Percentiles rank a stretch among this genome's conserved stretches.
Evolutionary conservation across 2,113 vertebrate species (phyloP).

Genomic region (Stictonetta naevosa): DNA sequence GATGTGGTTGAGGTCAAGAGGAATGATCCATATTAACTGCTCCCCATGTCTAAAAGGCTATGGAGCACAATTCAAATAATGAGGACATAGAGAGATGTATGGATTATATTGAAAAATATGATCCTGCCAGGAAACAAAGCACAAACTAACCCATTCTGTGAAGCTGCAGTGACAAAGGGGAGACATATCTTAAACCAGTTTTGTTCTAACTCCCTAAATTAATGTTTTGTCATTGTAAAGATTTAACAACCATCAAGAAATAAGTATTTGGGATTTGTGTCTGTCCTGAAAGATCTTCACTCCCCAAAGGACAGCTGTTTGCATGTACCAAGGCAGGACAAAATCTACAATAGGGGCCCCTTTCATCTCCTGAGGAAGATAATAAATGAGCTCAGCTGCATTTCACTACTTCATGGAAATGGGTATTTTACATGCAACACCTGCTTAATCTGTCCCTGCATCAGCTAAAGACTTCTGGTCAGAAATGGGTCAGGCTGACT

Average conservation of each 20-base stretch:
- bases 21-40: not conserved
- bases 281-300: not conserved
- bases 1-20: not conserved
- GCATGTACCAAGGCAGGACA: not conserved
- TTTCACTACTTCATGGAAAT: not conserved
- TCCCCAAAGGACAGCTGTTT: not conserved
- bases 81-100: not conserved
- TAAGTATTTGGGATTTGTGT: not conserved
- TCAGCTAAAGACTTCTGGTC: not conserved
- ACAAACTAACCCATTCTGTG: not conserved
- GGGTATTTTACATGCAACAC: not conserved
- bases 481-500: not conserved
- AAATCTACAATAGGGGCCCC: not conserved
- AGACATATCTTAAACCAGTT: not conserved
- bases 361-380: not conserved
- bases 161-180: not conserved
- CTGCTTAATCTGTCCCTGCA: not conserved
- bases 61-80: not conserved
- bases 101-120: not conserved
- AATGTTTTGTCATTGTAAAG: accelerated
- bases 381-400: not conserved
- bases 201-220: not conserved
- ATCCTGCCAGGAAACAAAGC: not conserved
- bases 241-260: not conserved
- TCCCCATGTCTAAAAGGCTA: not conserved